A percentile compares a stretch with the other conserved stretches of the same genome.
Conservation (phyloP, 2,113 vertebrate species). For the Orycteropus afer region DNA sequence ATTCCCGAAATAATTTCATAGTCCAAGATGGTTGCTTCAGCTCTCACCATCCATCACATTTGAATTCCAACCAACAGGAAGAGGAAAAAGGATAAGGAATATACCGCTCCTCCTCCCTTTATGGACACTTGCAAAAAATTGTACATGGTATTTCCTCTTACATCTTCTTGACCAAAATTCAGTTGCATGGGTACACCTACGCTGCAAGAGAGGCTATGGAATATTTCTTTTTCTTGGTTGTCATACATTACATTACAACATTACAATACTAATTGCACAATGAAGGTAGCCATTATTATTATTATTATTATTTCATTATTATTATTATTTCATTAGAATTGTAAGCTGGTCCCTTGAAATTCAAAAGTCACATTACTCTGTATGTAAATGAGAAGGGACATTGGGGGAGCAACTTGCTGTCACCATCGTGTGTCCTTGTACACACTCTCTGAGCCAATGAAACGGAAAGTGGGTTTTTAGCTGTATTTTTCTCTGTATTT, state of each 20-base stretch:
- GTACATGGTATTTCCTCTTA: neutral
- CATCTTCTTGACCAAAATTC: constrained; percentile 7
- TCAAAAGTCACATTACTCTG: neutral
- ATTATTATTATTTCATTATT: too few relatives aligned
- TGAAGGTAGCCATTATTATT: too few relatives aligned
- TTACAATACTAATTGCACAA: too few relatives aligned
- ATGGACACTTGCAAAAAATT: neutral
- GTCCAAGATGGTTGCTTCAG: neutral
- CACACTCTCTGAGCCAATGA: neutral
- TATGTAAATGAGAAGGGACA: neutral
- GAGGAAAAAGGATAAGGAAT: neutral
- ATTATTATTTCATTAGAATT: too few relatives aligned
- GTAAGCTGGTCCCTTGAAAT: neutral
- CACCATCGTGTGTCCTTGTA: neutral
- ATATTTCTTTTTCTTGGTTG: neutral
- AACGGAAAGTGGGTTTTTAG: neutral
- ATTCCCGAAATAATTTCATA: neutral
- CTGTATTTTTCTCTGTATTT: constrained; percentile 21
- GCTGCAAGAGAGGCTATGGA: neutral
- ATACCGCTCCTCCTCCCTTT: neutral
- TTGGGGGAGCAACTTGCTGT: neutral
- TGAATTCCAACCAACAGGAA: neutral
- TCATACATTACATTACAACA: too few relatives aligned
- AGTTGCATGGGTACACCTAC: neutral
- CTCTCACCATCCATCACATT: neutral